These are phyloP conservation scores for Orchesella cincta DNA, from an alignment of 1,140 invertebrate species.

Conservation along the genomic window DNA sequence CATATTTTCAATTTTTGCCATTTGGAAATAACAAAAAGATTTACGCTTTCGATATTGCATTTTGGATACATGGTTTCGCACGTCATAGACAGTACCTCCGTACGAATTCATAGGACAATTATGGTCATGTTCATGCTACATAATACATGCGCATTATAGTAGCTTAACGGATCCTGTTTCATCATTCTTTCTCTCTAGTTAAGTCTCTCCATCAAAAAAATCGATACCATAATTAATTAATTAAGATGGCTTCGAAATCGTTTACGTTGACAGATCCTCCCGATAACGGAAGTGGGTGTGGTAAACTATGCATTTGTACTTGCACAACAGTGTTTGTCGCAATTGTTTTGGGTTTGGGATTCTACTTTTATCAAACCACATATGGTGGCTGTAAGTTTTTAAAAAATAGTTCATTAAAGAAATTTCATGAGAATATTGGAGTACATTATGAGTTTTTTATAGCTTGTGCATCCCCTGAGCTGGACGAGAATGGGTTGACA, in stretches of 20 bases:
- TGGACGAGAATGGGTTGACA: conserved; percentile 41
- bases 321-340: background rate
- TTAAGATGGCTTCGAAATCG: conserved; percentile 40
- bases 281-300: conserved; percentile 29
- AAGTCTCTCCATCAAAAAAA: background rate
- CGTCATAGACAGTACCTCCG: too few species aligned
- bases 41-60: too few species aligned
- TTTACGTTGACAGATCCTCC: conserved; percentile 34
- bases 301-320: conserved; percentile 30
- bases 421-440: too few species aligned
- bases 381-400: background rate
- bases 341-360: background rate
- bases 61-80: too few species aligned
- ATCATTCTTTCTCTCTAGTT: background rate
- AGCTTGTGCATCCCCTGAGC: conserved; percentile 38
- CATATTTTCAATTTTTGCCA: too few species aligned
- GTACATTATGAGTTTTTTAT: too few species aligned
- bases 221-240: background rate
- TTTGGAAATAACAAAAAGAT: too few species aligned
- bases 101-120: too few species aligned
- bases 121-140: too few species aligned
- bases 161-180: too few species aligned
- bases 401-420: background rate
- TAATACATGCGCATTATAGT: too few species aligned
- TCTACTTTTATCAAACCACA: background rate